Base-by-base conservation (phyloP, 2,888 invertebrate species). In the Dioctria linearis region DNA sequence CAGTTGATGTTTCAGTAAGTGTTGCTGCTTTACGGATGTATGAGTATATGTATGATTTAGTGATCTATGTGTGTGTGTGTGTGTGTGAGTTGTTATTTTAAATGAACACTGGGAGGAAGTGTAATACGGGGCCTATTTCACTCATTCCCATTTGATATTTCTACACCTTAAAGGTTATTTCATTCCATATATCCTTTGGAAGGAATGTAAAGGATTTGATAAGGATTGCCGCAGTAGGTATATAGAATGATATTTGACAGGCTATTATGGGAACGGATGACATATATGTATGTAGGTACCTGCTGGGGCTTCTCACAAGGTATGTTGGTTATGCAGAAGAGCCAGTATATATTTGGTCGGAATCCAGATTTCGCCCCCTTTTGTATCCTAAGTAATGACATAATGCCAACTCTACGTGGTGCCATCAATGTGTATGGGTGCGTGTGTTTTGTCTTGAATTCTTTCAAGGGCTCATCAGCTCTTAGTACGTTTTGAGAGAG, bases 391-490 rank as follows among this genome's bases (percentile, higher is more conserved):
- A 51, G 51, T 51, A 51, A 51, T 51, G 51, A 51, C 6, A 51
- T 51, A 51, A 51, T 51, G 51, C 11, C 51, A 11, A 11, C 51
- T 51, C 51, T 51, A 11, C 51, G 11, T 51, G 11, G 8, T 51
- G 8, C 8, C 8, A 57, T 25, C 25, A 11, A 11, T 57, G 57
- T 57, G 57, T 57, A n/a, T 57, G 25, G 11, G 57, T 57, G 57
- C 57, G 57, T 57, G 11, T 57, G 57, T 57, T 57, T 57, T 57
- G 57, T 51, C 57, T 39, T 37, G 61, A 13, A 37, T 61, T 61
- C 61, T 11, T 61, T 61, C 61, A 61, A 61, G 61, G 61, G 37
- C 61, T 61, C 61, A 61, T 61, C 61, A 13, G 37, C 61, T 37
- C 57, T 57, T 57, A 57, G 25, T 25, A n/a, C 11, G 3, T 61